phyloP scores from a whole-genome alignment of 2,113 vertebrate genomes.

The Cyphomyrus discorhynchus region DNA sequence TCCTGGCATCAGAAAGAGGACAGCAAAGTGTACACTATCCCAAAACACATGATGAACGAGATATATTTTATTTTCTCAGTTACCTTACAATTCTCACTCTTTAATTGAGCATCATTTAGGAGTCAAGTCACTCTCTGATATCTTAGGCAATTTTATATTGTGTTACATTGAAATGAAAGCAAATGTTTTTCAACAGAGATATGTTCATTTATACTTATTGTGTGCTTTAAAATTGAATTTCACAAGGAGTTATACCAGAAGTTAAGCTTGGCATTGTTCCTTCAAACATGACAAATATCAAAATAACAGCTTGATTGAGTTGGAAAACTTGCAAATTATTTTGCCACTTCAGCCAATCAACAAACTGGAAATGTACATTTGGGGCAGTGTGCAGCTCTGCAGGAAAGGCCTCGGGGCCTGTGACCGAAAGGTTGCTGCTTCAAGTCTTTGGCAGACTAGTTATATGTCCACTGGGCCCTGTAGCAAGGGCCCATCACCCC shows the following conservation, averaged over 20 bases:
- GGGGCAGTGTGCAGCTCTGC: not conserved
- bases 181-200: not conserved
- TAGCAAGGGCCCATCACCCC: not conserved
- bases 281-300: not conserved
- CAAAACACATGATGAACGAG: conserved; percentile 37
- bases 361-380: not conserved
- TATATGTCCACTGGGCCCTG: not conserved
- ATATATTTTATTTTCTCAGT: conserved; percentile 30
- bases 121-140: not conserved
- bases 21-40: conserved; percentile 36
- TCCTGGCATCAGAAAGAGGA: conserved; percentile 15
- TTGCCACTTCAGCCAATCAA: not conserved
- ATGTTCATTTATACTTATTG: not conserved
- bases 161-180: not conserved
- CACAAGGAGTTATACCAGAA: not conserved
- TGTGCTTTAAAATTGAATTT: not conserved
- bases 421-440: not conserved
- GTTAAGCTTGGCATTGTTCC: not conserved
- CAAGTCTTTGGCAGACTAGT: not conserved
- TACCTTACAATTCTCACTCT: not conserved
- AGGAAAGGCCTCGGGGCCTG: not conserved
- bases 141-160: not conserved
- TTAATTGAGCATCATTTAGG: not conserved
- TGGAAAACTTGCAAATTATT: not conserved
- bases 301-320: not conserved